Percentiles rank a stretch among this genome's conserved stretches.
These are phyloP conservation scores for Cyrtorhinus lividipennis DNA, from an alignment of 1,140 invertebrate genomes.

Conservation along the genomic window DNA sequence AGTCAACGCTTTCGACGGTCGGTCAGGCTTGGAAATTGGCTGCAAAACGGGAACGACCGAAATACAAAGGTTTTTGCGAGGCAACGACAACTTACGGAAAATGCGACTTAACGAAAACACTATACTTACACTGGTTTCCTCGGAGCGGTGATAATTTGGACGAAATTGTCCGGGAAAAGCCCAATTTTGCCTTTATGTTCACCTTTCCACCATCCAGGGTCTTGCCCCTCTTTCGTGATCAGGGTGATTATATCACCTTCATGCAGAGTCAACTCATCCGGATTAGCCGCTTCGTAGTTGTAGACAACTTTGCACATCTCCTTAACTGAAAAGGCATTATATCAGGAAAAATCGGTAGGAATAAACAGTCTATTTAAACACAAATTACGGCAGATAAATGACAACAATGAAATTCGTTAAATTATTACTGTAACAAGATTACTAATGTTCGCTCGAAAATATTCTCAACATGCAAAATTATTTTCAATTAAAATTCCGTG, in stretches of 20 bases:
- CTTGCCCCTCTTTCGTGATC: conserved; percentile 71
- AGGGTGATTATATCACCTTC: conserved; percentile 84
- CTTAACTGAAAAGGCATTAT: conserved; percentile 34
- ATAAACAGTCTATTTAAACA: neutral
- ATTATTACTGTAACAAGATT: neutral
- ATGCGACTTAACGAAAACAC: neutral
- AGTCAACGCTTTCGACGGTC: conserved; percentile 21
- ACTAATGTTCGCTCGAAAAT: neutral
- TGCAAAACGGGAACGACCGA: neutral
- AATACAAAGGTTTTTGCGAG: neutral
- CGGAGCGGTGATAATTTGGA: conserved; percentile 42
- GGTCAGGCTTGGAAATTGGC: conserved; percentile 22
- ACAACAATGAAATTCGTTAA: neutral
- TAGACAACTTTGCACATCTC: conserved; percentile 75
- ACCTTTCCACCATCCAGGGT: conserved; percentile 95
- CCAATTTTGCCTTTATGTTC: conserved; percentile 78
- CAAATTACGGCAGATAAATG: neutral
- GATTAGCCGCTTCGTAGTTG: conserved; percentile 79
- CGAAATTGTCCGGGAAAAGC: conserved; percentile 96
- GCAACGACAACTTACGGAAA: neutral
- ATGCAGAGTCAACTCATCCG: conserved; percentile 79
- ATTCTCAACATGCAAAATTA: neutral
- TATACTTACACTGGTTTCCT: conserved; percentile 18
- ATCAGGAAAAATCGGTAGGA: neutral
- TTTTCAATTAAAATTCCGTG: neutral